Base-by-base conservation (phyloP, 2,888 invertebrate species). In the Piscicola geometra region DNA sequence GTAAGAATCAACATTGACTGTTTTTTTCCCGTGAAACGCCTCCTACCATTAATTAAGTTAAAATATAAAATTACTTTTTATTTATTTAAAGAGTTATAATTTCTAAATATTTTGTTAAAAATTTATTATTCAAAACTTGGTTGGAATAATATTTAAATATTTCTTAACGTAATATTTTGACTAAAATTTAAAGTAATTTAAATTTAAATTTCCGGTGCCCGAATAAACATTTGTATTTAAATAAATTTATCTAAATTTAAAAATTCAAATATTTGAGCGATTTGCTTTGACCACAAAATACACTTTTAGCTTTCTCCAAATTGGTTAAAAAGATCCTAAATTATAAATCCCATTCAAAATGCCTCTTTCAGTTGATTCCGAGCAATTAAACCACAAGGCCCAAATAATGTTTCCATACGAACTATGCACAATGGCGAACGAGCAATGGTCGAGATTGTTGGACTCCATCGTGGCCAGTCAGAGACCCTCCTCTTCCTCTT, bases 391-490 rank as follows among this genome's bases (percentile, higher is more conserved):
- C n/a, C 9, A 73, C n/a, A 35, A 33, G 28, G 64, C 60, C 28
- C 52, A 50, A 35, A 25, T 73, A 32, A 60, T 75, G 33, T 41
- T 36, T 36, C 75, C 76, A 21, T 41, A 71, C 32, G 71, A 76
- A 33, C 66, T 71, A 60, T 71, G 76, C 33, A 33, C 28, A n/a
- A 47, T 36, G 12, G 76, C 76, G 12, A 60, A 32, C 36, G 41
- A 76, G 32, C 76, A 76, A 32, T 76, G 76, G 76, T 47, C 71
- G 25, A 56, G 76, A 30, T 50, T 76, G 28, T 41, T 76, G 33
- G 66, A 71, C 18, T 75, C 36, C 41, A 50, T 68, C n/a, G 32
- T 50, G 15, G 35, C n/a, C 67, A 32, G 36, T 41, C 36, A 47
- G 35, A 25, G 30, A n/a, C 36, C 68, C 12, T 33, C 30, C 18